Evolutionary conservation across 1,140 invertebrate species (phyloP).

Genomic region (Asobara japonica): DNA sequence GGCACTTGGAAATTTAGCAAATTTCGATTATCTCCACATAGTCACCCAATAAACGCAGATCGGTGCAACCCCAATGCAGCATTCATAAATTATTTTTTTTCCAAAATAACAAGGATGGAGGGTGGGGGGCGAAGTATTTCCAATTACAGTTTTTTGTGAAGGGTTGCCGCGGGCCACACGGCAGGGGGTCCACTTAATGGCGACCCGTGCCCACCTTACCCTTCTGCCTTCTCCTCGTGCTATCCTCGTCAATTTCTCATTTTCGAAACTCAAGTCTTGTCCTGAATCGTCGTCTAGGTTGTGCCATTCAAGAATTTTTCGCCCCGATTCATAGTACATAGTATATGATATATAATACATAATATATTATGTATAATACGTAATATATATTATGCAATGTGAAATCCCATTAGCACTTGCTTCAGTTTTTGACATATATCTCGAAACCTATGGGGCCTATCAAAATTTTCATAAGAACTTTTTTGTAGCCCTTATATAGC

Average conservation of each 20-base stretch:
- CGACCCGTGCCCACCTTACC: conserved; percentile 62
- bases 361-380: too few species aligned
- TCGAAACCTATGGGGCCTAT: too few species aligned
- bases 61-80: conserved; percentile 46
- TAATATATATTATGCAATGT: too few species aligned
- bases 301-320: too few species aligned
- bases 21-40: too few species aligned
- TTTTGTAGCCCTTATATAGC: too few species aligned
- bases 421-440: too few species aligned
- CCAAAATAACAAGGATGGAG: conserved; percentile 53
- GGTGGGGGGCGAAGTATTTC: conserved; percentile 62
- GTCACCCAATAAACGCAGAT: conserved; percentile 18
- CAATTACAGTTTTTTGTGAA: conserved; percentile 63
- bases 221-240: conserved; percentile 30
- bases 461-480: too few species aligned
- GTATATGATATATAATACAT: too few species aligned
- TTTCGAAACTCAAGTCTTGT: background rate
- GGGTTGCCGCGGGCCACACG: conserved; percentile 63
- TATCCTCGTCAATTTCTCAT: conserved; percentile 20
- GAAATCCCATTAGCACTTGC: too few species aligned
- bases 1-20: too few species aligned
- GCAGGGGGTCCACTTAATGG: conserved; percentile 67
- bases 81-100: conserved; percentile 58
- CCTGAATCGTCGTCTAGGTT: background rate
- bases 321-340: too few species aligned